phyloP scores from a whole-genome alignment of 2,888 invertebrate species.

The Sepioteuthis lessoniana region DNA sequence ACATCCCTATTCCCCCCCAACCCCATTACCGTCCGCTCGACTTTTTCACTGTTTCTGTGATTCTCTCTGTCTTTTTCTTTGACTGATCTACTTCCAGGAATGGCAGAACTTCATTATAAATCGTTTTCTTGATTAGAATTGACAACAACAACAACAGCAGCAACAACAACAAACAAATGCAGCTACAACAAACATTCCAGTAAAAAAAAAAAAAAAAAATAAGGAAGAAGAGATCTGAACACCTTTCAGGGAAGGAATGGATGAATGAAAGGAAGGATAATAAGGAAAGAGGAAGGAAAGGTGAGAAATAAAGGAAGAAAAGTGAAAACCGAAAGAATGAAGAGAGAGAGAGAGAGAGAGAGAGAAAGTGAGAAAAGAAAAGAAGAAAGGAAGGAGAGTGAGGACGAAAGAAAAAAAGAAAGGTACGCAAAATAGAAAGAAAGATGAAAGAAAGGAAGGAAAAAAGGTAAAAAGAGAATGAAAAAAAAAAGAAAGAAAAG shows the following conservation, averaged over 20 bases:
- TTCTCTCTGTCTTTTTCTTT: not conserved
- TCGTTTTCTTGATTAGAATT: not conserved
- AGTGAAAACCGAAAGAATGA: not conserved
- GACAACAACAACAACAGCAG: not conserved
- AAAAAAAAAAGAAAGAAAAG: too few species aligned
- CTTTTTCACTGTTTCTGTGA: not conserved
- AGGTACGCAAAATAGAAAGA: not conserved
- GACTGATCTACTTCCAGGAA: constrained; percentile 9
- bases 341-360: too few species aligned
- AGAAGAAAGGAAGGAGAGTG: not conserved
- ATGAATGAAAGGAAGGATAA: not conserved
- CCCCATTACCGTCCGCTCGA: not conserved
- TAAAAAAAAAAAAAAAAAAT: too few species aligned
- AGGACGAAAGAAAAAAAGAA: not conserved
- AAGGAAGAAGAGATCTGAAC: too few species aligned
- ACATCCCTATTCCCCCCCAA: not conserved
- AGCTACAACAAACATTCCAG: too few species aligned
- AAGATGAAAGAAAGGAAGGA: too few species aligned
- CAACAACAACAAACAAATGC: too few species aligned
- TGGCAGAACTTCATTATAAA: not conserved
- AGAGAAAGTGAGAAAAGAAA: not conserved
- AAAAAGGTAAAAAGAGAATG: too few species aligned
- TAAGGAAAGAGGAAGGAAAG: not conserved
- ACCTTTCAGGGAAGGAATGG: not conserved
- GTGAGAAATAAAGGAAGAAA: not conserved